A percentile compares a stretch with the other conserved stretches of the same genome.
phyloP scores from a whole-genome alignment of 1,140 invertebrate species.

The Diuraphis noxia region DNA sequence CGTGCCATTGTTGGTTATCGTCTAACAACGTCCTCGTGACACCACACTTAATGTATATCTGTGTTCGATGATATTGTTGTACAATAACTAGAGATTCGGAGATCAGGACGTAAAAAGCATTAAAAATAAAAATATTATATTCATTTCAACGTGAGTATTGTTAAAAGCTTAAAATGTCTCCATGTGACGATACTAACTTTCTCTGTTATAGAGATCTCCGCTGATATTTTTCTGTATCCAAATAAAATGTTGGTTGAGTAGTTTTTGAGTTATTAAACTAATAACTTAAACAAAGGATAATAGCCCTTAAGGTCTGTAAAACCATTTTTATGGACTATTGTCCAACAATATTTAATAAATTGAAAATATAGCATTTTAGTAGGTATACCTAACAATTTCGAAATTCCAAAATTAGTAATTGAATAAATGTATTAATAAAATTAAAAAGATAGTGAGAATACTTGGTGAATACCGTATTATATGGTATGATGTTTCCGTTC shows the following conservation, averaged over 20 bases:
- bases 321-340: too few species aligned
- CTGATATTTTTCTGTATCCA: too few species aligned
- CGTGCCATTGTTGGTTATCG: too few species aligned
- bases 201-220: too few species aligned
- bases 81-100: not conserved
- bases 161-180: not conserved
- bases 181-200: too few species aligned
- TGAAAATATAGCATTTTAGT: not conserved
- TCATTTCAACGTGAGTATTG: not conserved
- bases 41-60: not conserved
- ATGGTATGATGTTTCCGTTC: not conserved
- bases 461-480: not conserved
- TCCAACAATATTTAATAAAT: not conserved
- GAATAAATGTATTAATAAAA: not conserved
- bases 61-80: not conserved
- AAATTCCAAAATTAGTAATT: not conserved
- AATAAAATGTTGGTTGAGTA: too few species aligned
- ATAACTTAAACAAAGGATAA: too few species aligned
- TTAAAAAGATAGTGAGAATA: not conserved
- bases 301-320: too few species aligned
- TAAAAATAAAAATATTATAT: not conserved
- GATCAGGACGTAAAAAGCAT: not conserved
- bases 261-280: too few species aligned
- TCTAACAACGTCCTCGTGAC: not conserved
- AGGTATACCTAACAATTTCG: not conserved